These are phyloP conservation scores for Fopius arisanus DNA, from an alignment of 1,140 invertebrate species.

Conservation along the genomic window DNA sequence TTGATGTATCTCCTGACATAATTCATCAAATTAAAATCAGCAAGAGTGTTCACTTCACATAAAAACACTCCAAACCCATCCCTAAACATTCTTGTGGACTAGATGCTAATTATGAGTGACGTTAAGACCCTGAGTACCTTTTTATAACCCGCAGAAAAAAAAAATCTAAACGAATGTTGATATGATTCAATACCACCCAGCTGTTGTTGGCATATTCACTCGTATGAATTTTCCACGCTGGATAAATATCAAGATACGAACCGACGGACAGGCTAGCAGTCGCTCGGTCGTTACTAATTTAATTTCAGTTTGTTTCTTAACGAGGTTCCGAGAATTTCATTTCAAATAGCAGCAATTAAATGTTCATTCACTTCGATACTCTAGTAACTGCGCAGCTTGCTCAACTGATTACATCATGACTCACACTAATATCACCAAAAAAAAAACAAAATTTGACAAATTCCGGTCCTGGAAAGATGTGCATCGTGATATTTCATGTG, in stretches of 20 bases:
- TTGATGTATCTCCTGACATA: no score
- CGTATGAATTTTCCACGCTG: conserved; percentile 10
- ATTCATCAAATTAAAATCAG: neutral
- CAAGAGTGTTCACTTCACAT: neutral
- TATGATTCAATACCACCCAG: neutral
- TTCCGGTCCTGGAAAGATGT: no score
- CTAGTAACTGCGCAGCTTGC: conserved; percentile 14
- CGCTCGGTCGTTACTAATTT: conserved; percentile 36
- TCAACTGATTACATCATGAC: conserved; percentile 12
- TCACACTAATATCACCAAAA: neutral
- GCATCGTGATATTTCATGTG: neutral
- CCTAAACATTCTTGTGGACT: neutral
- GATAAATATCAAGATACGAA: conserved; percentile 17
- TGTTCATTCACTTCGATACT: conserved; percentile 26
- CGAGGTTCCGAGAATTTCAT: conserved; percentile 43
- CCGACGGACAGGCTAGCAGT: conserved; percentile 2
- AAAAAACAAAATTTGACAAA: no score
- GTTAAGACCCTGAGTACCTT: neutral
- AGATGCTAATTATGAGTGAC: conserved; percentile 16
- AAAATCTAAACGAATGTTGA: neutral
- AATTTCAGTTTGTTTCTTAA: conserved; percentile 43
- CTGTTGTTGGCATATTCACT: neutral
- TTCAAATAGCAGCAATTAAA: conserved; percentile 41
- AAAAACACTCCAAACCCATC: neutral
- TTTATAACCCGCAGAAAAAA: neutral